phyloP scores from a whole-genome alignment of 2,797 vertebrate genomes.

The Paguma larvata region DNA sequence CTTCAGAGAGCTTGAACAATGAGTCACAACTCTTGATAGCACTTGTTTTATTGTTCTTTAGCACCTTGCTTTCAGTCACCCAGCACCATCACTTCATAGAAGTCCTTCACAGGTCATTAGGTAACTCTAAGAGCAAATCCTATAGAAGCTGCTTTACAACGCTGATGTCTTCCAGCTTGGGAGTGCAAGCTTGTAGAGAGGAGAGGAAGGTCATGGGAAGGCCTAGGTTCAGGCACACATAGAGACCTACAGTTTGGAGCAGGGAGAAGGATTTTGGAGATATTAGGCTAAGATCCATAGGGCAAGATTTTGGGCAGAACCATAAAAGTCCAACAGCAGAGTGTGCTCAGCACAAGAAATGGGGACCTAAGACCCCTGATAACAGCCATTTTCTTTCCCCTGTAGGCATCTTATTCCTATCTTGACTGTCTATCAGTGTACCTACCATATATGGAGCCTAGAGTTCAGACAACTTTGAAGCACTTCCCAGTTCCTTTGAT shows the following conservation, averaged over 20 bases:
- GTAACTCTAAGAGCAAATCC: slow-evolving; percentile 61
- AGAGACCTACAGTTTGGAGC: background rate
- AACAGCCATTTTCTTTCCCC: background rate
- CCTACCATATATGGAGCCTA: background rate
- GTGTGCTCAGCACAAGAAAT: background rate
- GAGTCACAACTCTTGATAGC: slow-evolving; percentile 49
- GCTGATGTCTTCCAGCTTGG: background rate
- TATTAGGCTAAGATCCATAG: background rate
- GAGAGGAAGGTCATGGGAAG: background rate
- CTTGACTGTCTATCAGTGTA: background rate
- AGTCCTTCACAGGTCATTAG: slow-evolving; percentile 76
- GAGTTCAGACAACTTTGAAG: background rate
- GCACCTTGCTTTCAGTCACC: background rate
- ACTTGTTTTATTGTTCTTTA: slow-evolving; percentile 60
- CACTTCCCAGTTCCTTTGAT: no score
- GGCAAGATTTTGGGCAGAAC: background rate
- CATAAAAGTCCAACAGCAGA: background rate
- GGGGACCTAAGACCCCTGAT: rapidly evolving
- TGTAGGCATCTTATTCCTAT: background rate
- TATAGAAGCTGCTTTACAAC: background rate
- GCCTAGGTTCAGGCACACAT: background rate
- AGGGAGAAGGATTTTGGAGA: background rate
- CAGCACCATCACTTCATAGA: slow-evolving; percentile 35
- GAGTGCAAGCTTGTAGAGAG: background rate
- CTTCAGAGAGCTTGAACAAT: slow-evolving; percentile 67